Evolutionary conservation across 2,888 invertebrate species (phyloP).

Genomic region (Heliconius charithonia): DNA sequence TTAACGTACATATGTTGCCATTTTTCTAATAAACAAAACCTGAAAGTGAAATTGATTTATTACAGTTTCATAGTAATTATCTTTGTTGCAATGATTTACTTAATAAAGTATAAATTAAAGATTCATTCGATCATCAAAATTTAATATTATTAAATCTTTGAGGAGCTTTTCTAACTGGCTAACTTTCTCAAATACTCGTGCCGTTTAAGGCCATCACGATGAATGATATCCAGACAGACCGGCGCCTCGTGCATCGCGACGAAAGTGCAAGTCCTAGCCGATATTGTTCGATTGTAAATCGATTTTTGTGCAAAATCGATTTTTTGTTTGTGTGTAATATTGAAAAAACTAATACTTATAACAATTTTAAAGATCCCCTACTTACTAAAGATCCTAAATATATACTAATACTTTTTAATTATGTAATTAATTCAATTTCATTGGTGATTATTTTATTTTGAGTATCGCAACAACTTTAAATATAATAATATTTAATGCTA

Average conservation of each 20-base stretch:
- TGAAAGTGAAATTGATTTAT: too few species aligned
- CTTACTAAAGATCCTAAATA: too few species aligned
- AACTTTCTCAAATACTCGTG: slow-evolving; percentile 56
- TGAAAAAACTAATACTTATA: background rate
- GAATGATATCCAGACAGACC: slow-evolving; percentile 72
- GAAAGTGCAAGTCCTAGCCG: slow-evolving; percentile 82
- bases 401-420: too few species aligned
- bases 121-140: slow-evolving; percentile 5
- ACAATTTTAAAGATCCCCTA: too few species aligned
- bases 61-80: background rate
- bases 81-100: background rate
- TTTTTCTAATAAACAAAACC: too few species aligned
- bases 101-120: background rate
- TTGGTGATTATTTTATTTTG: background rate
- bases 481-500: too few species aligned
- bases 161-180: slow-evolving; percentile 47
- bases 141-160: slow-evolving; percentile 28
- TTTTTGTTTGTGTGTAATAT: background rate
- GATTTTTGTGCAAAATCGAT: slow-evolving; percentile 27
- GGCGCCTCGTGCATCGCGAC: slow-evolving; percentile 73
- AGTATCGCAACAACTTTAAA: too few species aligned
- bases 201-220: slow-evolving; percentile 50
- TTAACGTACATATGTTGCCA: too few species aligned
- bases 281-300: slow-evolving; percentile 50
- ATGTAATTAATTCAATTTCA: background rate